Evolutionary conservation across 2,888 invertebrate species (phyloP).

Genomic region (Flabesymbios commensalis): DNA sequence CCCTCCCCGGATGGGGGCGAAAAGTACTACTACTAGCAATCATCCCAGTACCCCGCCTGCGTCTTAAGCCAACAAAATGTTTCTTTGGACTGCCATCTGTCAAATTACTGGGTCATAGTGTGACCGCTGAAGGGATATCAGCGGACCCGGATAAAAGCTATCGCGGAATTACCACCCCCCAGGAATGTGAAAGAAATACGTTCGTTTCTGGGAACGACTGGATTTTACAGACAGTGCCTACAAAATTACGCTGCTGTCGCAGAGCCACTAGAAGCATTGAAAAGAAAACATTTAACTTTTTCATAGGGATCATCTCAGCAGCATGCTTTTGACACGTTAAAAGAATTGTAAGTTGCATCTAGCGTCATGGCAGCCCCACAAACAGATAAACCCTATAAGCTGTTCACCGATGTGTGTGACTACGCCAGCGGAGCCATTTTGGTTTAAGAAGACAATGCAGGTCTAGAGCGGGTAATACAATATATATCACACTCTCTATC

Average conservation of each 20-base stretch:
- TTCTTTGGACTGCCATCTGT: neutral
- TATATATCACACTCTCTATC: slow-evolving; percentile 8
- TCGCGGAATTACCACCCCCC: neutral
- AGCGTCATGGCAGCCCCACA: slow-evolving; percentile 1
- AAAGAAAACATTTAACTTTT: neutral
- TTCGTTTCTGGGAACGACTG: slow-evolving; percentile 12
- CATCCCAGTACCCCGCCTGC: no score
- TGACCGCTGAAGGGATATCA: slow-evolving; percentile 1
- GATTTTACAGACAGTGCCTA: slow-evolving; percentile 9
- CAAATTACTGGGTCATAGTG: slow-evolving; percentile 3
- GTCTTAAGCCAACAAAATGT: slow-evolving; percentile 3
- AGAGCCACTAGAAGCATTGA: neutral
- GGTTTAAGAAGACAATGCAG: slow-evolving; percentile 4
- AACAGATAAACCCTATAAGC: neutral
- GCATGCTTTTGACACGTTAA: slow-evolving; percentile 8
- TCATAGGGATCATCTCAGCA: neutral
- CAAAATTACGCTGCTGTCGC: neutral
- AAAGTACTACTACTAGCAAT: no score
- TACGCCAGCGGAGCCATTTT: slow-evolving; percentile 6
- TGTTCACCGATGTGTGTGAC: slow-evolving; percentile 11
- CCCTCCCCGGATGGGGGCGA: no score
- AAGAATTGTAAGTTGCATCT: neutral
- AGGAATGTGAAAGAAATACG: neutral
- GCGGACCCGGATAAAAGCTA: slow-evolving; percentile 14
- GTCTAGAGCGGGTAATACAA: slow-evolving; percentile 9